These are phyloP conservation scores for Gracilinanus agilis DNA, from an alignment of 2,113 vertebrate genomes.

Conservation along the genomic window DNA sequence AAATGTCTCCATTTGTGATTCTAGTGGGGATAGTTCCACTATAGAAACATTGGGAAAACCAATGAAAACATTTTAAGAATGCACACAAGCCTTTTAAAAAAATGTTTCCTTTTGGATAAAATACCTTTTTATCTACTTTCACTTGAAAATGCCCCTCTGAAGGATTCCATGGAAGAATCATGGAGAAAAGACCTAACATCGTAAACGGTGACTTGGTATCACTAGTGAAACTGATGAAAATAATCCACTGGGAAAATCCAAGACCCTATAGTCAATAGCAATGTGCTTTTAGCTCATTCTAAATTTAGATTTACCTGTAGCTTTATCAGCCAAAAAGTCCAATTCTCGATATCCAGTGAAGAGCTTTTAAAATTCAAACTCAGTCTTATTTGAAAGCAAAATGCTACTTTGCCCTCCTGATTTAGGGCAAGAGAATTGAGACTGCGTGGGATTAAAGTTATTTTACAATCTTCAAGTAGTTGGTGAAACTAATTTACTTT, in stretches of 20 bases:
- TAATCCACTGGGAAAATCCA: accelerated
- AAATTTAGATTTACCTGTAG: not conserved
- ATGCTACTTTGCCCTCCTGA: not conserved
- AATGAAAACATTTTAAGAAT: not conserved
- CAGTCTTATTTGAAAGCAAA: slow-evolving; percentile 27
- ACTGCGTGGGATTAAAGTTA: slow-evolving; percentile 19
- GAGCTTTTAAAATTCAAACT: slow-evolving; percentile 9
- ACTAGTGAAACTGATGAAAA: not conserved
- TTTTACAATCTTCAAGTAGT: slow-evolving; percentile 50
- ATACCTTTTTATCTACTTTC: slow-evolving; percentile 34
- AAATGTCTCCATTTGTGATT: slow-evolving; percentile 51
- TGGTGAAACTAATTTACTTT: slow-evolving; percentile 49
- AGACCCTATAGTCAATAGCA: not conserved
- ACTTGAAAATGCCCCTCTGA: slow-evolving; percentile 16
- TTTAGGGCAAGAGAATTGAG: slow-evolving; percentile 12
- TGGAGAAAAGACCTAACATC: not conserved
- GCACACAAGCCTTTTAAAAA: not conserved
- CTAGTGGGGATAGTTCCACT: slow-evolving; percentile 38
- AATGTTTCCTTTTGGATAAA: slow-evolving; percentile 45
- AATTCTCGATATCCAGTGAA: not conserved
- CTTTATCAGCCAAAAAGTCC: not conserved
- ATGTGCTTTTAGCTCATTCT: not conserved
- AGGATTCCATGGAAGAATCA: not conserved
- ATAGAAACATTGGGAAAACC: slow-evolving; percentile 36
- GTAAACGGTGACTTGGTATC: not conserved